Evolutionary conservation across 2,797 vertebrate species (phyloP), one percentile per base, ranked within the genome.

Genomic region (Clarias pachynema): DNA sequence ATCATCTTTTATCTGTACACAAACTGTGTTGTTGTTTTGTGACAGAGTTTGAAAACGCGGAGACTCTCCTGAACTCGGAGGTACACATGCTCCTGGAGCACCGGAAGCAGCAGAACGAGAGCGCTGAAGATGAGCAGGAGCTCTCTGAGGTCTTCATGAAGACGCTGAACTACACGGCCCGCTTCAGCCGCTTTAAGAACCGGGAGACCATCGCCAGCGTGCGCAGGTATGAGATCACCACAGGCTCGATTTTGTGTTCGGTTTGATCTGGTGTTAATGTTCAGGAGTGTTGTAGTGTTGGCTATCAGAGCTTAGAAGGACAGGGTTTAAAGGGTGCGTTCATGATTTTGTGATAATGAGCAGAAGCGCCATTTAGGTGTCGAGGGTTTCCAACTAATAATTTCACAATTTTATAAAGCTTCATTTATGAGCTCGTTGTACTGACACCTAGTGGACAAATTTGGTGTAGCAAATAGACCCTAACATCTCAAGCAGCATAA

Each of bases 121-220:
- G 97, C 7, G 97, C 97, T 0, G 98, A 99, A 91, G 98, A 99
- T 3, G 98, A 99, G 77, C 98, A 99, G 94, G 97, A 99, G 73
- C 96, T 99, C 12, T 98, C 97, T 0, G 97, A 98, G 73, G 97
- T 99, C 56, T 99, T 99, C 94, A 99, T 99, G 97, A 99, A 99
- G 90, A 99, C 97, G 0, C 86, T 99, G 15, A 99, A 98, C 93
- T 99, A 99, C 91, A 99, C 97, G 0, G 96, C 96, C 0, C 96
- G 97, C 0, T 99, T 99, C 94, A 99, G 98, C 92, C 96, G 97
- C 86, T 99, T 99, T 93, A 99, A 99, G 90, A 99, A 99, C 94
- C 91, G 97, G 0, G 98, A 99, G 90, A 99, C 98, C 87, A 99
- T 99, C 34, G 97, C 97, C 18, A 99, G 98, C 0, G 97, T 99